These are phyloP conservation scores for Acrossocheilus fasciatus DNA, from an alignment of 2,797 vertebrate species.

Conservation along the genomic window DNA sequence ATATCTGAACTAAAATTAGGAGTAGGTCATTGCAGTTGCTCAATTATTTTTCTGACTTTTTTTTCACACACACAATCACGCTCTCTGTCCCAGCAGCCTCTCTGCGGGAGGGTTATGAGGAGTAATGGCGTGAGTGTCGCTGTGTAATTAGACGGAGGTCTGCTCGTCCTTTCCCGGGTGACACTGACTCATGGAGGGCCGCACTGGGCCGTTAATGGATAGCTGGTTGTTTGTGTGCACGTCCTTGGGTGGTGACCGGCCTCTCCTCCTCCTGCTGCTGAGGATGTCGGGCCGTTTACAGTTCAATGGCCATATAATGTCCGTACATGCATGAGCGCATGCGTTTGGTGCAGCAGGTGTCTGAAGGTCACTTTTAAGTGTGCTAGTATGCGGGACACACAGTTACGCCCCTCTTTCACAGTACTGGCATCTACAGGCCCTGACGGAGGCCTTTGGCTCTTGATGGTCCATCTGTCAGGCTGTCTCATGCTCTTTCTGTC, in stretches of 20 bases:
- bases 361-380: conserved; percentile 41
- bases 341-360: conserved; percentile 52
- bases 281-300: conserved; percentile 5
- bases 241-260: conserved; percentile 30
- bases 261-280: background rate
- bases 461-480: conserved; percentile 30
- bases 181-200: conserved; percentile 19
- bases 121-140: conserved; percentile 41
- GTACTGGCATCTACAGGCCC: conserved; percentile 32
- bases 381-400: background rate
- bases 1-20: conserved; percentile 27
- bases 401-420: conserved; percentile 9
- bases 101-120: conserved; percentile 13
- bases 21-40: background rate
- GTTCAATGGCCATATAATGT: conserved; percentile 36
- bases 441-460: conserved; percentile 25
- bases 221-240: conserved; percentile 1
- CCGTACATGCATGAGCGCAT: conserved; percentile 3
- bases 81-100: conserved; percentile 1
- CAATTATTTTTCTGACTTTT: background rate
- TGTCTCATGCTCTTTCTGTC: conserved; percentile 7
- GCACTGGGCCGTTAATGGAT: conserved; percentile 8
- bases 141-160: conserved; percentile 49
- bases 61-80: background rate
- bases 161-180: conserved; percentile 28